Evolutionary conservation across 2,797 vertebrate genomes (phyloP).

Genomic region (Sebastolobus alascanus): DNA sequence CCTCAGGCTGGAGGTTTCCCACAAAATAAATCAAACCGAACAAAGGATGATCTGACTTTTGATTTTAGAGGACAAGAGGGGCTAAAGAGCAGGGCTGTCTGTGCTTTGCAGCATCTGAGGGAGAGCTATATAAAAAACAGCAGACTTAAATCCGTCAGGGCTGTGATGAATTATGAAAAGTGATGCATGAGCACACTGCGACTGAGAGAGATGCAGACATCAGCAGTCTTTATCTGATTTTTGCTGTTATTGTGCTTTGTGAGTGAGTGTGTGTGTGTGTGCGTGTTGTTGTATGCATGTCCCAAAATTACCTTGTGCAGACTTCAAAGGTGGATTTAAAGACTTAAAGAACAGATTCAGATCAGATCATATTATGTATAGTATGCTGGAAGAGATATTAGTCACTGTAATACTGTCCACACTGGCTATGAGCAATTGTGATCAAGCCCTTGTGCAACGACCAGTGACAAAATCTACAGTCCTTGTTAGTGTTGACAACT

Average conservation of each 20-base stretch:
- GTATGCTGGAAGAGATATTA: background rate
- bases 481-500: background rate
- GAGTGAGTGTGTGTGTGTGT: background rate
- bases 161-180: slow-evolving; percentile 25
- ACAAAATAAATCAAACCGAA: no score
- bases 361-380: background rate
- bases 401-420: background rate
- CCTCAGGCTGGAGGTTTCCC: no score
- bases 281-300: no score
- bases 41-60: no score
- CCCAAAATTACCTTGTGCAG: background rate
- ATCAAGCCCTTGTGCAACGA: background rate
- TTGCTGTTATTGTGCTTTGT: background rate
- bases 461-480: background rate
- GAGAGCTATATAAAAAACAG: no score
- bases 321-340: background rate
- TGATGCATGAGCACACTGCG: slow-evolving; percentile 1
- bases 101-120: slow-evolving; percentile 3
- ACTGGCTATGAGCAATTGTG: background rate
- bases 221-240: slow-evolving; percentile 3
- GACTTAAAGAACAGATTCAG: background rate
- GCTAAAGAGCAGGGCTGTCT: background rate
- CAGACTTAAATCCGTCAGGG: background rate
- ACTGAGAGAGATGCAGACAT: slow-evolving; percentile 1
- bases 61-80: no score